phyloP scores from a whole-genome alignment of 92 coral and sea anemone genomes.

The Zoanthus solanderi region DNA sequence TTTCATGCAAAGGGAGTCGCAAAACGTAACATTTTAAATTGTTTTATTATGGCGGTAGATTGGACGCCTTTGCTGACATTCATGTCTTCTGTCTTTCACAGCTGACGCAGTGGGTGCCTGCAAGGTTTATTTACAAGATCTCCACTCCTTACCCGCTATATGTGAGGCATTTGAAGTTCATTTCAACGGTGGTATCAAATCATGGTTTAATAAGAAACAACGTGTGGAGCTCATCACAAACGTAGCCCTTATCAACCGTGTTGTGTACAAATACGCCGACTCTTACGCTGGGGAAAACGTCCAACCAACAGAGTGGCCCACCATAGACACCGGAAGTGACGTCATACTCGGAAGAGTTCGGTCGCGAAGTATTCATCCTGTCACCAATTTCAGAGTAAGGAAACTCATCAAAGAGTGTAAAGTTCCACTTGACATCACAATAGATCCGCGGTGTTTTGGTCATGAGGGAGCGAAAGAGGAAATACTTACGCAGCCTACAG shows the following conservation, averaged over 20 bases:
- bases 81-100: not conserved
- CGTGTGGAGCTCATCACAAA: constrained; percentile 52
- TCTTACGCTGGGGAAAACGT: constrained; percentile 43
- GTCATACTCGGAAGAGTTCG: constrained; percentile 37
- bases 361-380: constrained; percentile 48
- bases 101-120: constrained; percentile 56
- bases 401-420: constrained; percentile 16
- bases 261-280: constrained; percentile 49
- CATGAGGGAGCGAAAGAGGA: constrained; percentile 32
- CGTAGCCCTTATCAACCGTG: constrained; percentile 49
- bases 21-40: too few species aligned
- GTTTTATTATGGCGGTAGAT: too few species aligned
- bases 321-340: constrained; percentile 41
- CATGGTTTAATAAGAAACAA: constrained; percentile 47
- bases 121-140: constrained; percentile 58
- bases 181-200: constrained; percentile 55
- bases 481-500: constrained; percentile 9
- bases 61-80: too few species aligned
- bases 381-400: constrained; percentile 41
- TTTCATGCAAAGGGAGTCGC: too few species aligned
- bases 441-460: constrained; percentile 44
- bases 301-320: constrained; percentile 41
- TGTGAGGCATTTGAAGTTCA: constrained; percentile 52
- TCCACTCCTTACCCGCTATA: constrained; percentile 54
- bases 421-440: constrained; percentile 17